Conservation (phyloP, 2,113 vertebrate genomes). For the Pachycephala philippinensis region DNA sequence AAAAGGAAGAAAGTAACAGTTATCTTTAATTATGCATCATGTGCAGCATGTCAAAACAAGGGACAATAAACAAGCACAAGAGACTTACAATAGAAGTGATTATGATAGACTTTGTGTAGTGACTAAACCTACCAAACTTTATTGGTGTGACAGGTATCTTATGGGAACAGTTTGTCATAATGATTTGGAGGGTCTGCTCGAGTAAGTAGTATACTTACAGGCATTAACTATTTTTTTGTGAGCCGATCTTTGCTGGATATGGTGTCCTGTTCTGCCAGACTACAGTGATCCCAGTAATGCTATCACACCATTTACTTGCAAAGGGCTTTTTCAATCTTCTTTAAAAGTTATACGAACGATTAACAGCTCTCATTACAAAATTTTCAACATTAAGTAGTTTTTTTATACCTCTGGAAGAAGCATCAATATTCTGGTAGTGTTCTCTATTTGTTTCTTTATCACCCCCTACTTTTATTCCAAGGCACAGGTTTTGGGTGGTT, state of each 20-base stretch:
- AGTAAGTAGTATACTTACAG: background rate
- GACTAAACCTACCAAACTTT: background rate
- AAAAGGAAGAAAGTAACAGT: background rate
- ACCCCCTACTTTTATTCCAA: background rate
- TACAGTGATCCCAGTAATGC: background rate
- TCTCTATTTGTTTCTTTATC: background rate
- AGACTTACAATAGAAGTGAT: background rate
- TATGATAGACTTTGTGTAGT: background rate
- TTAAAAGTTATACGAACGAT: background rate
- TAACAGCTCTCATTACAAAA: background rate
- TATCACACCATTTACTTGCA: background rate
- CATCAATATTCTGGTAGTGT: background rate
- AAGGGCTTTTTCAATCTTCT: background rate
- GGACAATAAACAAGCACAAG: constrained; percentile 2
- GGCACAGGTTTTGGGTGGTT: background rate
- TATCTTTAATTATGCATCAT: constrained; percentile 48
- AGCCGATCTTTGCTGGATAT: background rate
- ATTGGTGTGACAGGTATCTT: background rate
- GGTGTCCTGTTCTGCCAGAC: background rate
- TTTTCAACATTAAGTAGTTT: background rate
- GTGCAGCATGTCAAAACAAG: background rate
- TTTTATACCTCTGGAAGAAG: background rate
- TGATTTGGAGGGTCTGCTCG: background rate
- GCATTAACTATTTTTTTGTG: background rate
- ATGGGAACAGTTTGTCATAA: background rate